Conservation (phyloP, 2,888 invertebrate genomes). For the Lepidonotus clava region DNA sequence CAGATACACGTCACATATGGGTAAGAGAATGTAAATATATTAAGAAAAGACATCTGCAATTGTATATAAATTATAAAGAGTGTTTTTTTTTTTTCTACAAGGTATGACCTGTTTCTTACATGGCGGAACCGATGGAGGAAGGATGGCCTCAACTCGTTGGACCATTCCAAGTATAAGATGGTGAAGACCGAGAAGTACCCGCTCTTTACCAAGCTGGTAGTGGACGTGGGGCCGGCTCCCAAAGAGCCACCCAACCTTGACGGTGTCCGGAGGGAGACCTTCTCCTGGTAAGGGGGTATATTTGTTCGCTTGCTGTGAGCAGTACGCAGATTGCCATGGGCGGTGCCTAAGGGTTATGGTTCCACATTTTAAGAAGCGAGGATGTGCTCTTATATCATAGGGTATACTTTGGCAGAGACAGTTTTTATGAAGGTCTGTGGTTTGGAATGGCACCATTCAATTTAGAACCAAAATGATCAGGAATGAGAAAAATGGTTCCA, state of each 20-base stretch:
- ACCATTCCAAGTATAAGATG: slow-evolving; percentile 78
- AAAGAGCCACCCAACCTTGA: slow-evolving; percentile 63
- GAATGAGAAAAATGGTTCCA: no score
- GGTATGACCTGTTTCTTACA: slow-evolving; percentile 72
- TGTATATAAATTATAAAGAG: background rate
- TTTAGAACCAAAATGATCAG: background rate
- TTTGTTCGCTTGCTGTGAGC: background rate
- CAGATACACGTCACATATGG: no score
- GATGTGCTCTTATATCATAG: background rate
- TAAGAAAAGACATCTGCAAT: background rate
- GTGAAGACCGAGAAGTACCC: slow-evolving; percentile 70
- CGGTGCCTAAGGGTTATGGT: no score
- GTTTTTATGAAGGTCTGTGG: background rate
- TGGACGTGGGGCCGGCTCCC: slow-evolving; percentile 81
- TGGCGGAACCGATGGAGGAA: slow-evolving; percentile 74
- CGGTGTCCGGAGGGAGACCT: slow-evolving; percentile 66
- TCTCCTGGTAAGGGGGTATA: slow-evolving; percentile 68
- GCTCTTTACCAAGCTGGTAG: slow-evolving; percentile 81
- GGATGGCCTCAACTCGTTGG: slow-evolving; percentile 81
- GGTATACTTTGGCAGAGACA: background rate
- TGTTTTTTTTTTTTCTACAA: slow-evolving; percentile 63
- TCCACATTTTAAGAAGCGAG: no score
- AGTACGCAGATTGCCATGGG: background rate
- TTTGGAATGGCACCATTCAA: background rate
- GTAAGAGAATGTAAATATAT: background rate